phyloP scores from a whole-genome alignment of 2,888 invertebrate genomes.

The Macrophya annulata region DNA sequence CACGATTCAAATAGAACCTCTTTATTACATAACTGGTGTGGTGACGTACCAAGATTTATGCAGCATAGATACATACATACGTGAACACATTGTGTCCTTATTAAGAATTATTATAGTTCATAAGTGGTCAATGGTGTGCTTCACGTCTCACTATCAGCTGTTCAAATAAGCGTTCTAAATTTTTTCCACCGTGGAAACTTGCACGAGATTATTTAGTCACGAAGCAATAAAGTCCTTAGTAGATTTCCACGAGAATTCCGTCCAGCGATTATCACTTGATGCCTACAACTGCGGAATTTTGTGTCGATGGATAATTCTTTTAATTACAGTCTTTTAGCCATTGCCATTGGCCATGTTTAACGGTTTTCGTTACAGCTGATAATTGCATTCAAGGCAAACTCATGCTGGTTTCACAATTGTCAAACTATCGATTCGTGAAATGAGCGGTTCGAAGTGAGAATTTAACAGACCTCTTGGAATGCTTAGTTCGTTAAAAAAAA shows the following conservation, averaged over 20 bases:
- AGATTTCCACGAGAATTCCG: constrained; percentile 39
- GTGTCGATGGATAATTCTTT: constrained; percentile 19
- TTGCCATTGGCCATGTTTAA: neutral
- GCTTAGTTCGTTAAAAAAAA: neutral
- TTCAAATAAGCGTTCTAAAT: constrained; percentile 19
- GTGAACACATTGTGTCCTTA: constrained; percentile 17
- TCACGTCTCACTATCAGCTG: constrained; percentile 13
- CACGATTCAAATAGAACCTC: neutral
- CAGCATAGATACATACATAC: neutral
- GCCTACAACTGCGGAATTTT: neutral
- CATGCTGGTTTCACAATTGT: neutral
- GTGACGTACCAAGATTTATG: constrained; percentile 11
- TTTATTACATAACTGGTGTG: constrained; percentile 7
- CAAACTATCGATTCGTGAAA: neutral
- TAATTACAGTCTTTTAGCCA: constrained; percentile 3
- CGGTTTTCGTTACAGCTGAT: neutral
- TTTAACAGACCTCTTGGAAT: neutral
- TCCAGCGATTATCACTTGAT: constrained; percentile 11
- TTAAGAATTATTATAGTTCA: constrained; percentile 36
- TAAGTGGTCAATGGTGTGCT: neutral
- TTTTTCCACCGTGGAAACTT: constrained; percentile 48
- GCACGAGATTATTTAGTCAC: neutral
- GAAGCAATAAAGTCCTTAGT: constrained; percentile 12
- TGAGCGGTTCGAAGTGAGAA: neutral
- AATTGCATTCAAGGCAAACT: neutral